Conservation (phyloP, 2,113 vertebrate genomes). For the Tympanuchus pallidicinctus region DNA sequence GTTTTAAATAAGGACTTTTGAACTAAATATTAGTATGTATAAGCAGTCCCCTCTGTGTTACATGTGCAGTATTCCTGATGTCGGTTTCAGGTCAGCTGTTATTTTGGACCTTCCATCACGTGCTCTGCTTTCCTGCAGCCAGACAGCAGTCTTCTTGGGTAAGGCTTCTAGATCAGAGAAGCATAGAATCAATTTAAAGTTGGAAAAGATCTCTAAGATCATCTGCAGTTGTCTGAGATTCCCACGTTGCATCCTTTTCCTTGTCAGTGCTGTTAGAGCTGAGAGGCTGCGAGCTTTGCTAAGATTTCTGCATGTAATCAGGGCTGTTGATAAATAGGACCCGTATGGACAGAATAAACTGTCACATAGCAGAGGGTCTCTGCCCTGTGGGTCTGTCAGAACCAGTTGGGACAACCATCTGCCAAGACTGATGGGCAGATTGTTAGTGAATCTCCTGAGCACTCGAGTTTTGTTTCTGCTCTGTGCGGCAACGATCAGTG, state of each 20-base stretch:
- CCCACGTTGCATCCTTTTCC: rapidly evolving
- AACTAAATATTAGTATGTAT: not conserved
- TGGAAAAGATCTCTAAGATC: no score
- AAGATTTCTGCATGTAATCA: not conserved
- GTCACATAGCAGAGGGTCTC: not conserved
- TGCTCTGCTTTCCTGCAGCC: not conserved
- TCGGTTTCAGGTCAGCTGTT: not conserved
- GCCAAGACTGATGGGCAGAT: rapidly evolving
- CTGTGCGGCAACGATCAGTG: not conserved
- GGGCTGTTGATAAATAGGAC: not conserved
- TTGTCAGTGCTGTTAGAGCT: not conserved
- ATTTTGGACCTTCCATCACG: not conserved
- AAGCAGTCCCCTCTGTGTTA: not conserved
- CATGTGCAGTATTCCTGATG: not conserved
- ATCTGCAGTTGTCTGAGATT: not conserved
- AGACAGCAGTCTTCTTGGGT: not conserved
- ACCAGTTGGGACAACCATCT: not conserved
- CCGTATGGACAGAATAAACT: not conserved
- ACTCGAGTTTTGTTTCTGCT: not conserved
- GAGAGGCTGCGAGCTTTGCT: not conserved
- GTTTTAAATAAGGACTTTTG: not conserved
- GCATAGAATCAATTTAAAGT: no score
- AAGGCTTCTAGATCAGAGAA: not conserved
- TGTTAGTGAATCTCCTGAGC: not conserved
- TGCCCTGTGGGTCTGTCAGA: not conserved